Evolutionary conservation across 2,797 vertebrate genomes (phyloP).

Genomic region (Syngnathus acus): DNA sequence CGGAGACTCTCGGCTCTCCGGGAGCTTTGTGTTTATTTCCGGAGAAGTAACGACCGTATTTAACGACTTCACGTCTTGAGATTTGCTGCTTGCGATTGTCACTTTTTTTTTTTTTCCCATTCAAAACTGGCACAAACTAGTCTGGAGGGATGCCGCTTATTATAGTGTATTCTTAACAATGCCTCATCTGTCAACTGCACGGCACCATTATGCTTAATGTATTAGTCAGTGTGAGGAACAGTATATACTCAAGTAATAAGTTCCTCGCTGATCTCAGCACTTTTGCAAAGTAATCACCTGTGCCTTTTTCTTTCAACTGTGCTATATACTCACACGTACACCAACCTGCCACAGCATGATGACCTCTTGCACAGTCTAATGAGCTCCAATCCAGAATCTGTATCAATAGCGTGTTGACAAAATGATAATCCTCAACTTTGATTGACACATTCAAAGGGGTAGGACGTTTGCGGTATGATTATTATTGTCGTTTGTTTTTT

Average conservation of each 20-base stretch:
- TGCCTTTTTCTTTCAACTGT: not conserved
- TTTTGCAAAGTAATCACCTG: constrained; percentile 2
- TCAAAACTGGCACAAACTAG: not conserved
- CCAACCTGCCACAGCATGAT: not conserved
- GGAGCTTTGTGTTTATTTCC: constrained; percentile 6
- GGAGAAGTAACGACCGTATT: not conserved
- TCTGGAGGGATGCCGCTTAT: not conserved
- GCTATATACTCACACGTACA: not conserved
- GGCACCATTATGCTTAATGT: not conserved
- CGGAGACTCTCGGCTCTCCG: not conserved
- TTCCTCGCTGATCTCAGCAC: not conserved
- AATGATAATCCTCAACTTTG: not conserved
- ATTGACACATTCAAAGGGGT: not conserved
- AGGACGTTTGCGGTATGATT: not conserved
- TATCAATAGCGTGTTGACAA: not conserved
- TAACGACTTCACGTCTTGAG: constrained; percentile 1
- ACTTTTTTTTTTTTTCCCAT: not conserved
- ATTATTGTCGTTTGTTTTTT: not conserved
- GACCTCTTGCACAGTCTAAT: not conserved
- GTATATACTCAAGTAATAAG: not conserved
- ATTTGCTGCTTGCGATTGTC: not conserved
- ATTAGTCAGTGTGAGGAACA: not conserved
- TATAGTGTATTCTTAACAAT: not conserved
- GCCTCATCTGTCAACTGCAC: not conserved
- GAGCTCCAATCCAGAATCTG: not conserved